phyloP scores from a whole-genome alignment of 1,140 invertebrate species.

The Ridgeia piscesae region DNA sequence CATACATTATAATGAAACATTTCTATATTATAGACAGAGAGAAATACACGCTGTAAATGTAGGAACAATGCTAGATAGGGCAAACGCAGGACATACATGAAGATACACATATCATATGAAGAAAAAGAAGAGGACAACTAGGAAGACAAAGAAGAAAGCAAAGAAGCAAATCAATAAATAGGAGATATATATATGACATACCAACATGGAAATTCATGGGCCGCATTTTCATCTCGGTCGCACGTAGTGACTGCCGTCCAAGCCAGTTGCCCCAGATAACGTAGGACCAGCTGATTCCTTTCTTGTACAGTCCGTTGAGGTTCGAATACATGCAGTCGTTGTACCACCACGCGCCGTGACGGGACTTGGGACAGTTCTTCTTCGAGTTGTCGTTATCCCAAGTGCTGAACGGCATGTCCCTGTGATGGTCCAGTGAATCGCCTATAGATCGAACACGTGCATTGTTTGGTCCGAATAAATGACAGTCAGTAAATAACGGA shows the following conservation, averaged over 20 bases:
- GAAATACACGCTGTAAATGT: too few relatives aligned
- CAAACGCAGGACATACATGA: too few relatives aligned
- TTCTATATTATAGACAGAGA: too few relatives aligned
- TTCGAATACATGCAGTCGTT: conserved; percentile 40
- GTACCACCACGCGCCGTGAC: conserved; percentile 49
- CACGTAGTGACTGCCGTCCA: neutral
- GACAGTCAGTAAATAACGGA: too few relatives aligned
- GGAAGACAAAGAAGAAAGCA: too few relatives aligned
- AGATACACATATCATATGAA: too few relatives aligned
- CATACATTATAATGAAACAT: too few relatives aligned
- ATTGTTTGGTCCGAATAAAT: too few relatives aligned
- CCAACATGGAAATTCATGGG: neutral
- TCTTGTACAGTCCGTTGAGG: conserved; percentile 30
- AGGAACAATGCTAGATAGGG: too few relatives aligned
- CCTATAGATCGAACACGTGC: neutral
- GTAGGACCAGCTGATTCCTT: neutral
- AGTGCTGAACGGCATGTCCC: conserved; percentile 3
- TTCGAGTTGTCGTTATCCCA: neutral
- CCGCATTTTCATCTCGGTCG: conserved; percentile 14
- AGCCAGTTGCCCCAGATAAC: conserved; percentile 12
- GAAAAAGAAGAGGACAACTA: too few relatives aligned
- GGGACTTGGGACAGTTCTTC: conserved; percentile 34
- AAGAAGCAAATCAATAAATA: neutral
- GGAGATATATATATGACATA: neutral
- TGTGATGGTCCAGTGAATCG: neutral